These are phyloP conservation scores for Dryas iulia DNA, from an alignment of 1,140 invertebrate genomes.

Conservation along the genomic window DNA sequence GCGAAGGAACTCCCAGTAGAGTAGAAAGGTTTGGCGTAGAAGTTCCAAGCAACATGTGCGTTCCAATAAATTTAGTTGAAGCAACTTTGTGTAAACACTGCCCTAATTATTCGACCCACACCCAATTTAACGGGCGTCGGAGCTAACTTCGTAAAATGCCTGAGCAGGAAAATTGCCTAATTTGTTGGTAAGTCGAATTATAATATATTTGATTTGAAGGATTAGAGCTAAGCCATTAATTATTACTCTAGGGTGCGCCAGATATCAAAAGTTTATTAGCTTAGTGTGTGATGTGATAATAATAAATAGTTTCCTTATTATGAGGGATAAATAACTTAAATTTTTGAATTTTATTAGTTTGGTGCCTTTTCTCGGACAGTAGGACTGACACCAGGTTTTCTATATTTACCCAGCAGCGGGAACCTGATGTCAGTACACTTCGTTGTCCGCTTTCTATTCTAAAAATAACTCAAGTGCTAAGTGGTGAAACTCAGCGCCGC, in stretches of 20 bases:
- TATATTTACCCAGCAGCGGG: too few species aligned
- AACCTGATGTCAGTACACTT: too few species aligned
- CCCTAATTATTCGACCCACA: slow-evolving; percentile 1
- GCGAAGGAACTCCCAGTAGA: neutral
- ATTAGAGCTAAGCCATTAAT: neutral
- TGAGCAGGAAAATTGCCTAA: neutral
- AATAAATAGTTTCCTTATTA: too few species aligned
- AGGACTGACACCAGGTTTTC: too few species aligned
- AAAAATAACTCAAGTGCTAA: too few species aligned
- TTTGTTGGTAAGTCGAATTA: neutral
- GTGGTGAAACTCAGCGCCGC: too few species aligned
- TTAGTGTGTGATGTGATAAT: neutral
- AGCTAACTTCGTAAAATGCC: neutral
- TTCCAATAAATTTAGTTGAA: slow-evolving; percentile 7
- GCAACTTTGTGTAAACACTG: neutral
- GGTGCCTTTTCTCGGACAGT: too few species aligned
- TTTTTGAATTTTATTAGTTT: too few species aligned
- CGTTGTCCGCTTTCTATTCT: too few species aligned
- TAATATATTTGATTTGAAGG: neutral
- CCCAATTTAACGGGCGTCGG: neutral
- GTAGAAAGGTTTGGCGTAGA: neutral
- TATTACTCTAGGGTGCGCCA: neutral
- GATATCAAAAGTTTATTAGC: neutral
- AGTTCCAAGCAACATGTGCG: neutral
- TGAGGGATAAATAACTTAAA: too few species aligned